Evolutionary conservation across 1,140 invertebrate genomes (phyloP).

Genomic region (Cyclina sinensis): DNA sequence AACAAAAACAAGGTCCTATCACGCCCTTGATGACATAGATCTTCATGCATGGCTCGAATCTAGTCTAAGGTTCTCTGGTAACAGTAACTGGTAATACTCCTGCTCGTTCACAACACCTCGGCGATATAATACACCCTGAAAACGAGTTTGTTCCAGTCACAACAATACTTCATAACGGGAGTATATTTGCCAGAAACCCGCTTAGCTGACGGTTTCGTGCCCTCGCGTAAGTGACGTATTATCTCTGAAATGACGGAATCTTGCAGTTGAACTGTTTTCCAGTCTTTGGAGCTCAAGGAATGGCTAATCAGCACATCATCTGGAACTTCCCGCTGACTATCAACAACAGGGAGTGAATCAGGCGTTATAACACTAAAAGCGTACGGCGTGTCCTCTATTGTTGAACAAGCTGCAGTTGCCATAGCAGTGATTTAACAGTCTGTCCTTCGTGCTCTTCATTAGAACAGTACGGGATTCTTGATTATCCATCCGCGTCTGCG

Average conservation of each 20-base stretch:
- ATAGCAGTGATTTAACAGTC: too few relatives aligned
- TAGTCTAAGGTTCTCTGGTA: neutral
- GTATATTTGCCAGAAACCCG: neutral
- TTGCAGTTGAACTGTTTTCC: conserved; percentile 22
- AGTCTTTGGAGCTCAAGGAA: conserved; percentile 48
- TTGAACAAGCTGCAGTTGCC: too few relatives aligned
- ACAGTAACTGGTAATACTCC: neutral
- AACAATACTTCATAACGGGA: neutral
- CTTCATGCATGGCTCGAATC: conserved; percentile 10
- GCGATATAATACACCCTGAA: neutral
- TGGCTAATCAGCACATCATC: too few relatives aligned
- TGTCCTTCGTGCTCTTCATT: too few relatives aligned
- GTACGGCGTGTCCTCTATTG: too few relatives aligned
- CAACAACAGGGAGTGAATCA: too few relatives aligned
- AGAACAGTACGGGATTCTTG: too few relatives aligned
- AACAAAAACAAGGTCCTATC: too few relatives aligned
- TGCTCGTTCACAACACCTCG: neutral
- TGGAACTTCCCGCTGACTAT: too few relatives aligned
- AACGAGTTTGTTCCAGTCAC: neutral
- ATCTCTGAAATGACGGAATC: neutral
- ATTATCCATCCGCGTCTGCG: too few relatives aligned
- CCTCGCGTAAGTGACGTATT: neutral
- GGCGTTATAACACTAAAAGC: too few relatives aligned
- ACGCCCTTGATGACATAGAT: too few relatives aligned
- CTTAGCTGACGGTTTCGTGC: conserved; percentile 6